Evolutionary conservation across 2,888 invertebrate genomes (phyloP).

Genomic region (Dromius quadrimaculatus): DNA sequence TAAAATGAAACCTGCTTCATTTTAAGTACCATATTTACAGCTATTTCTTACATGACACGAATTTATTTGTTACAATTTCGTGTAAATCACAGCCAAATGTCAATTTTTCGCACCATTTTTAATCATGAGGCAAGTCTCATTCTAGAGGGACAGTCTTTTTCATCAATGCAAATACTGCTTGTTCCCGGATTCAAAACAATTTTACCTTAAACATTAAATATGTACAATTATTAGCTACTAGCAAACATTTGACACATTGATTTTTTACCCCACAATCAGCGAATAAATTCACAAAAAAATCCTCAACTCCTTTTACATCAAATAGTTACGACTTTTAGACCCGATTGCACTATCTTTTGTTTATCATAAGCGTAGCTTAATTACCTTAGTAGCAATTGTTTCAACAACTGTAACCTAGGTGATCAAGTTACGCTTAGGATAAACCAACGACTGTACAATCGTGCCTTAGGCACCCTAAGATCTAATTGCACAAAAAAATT

Average conservation of each 20-base stretch:
- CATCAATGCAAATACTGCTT: slow-evolving; percentile 33
- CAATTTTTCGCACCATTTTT: slow-evolving; percentile 39
- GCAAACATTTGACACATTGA: slow-evolving; percentile 42
- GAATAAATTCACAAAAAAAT: no score
- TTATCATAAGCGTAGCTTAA: no score
- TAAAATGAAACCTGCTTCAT: slow-evolving; percentile 43
- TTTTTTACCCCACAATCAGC: slow-evolving; percentile 25
- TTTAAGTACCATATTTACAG: slow-evolving; percentile 44
- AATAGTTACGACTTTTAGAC: no score
- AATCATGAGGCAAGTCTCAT: slow-evolving; percentile 43
- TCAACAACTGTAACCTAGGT: no score
- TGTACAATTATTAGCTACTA: slow-evolving; percentile 41
- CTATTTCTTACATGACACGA: slow-evolving; percentile 39
- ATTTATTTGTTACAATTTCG: slow-evolving; percentile 15
- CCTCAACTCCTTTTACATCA: no score
- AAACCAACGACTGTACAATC: no score
- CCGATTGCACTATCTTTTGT: no score
- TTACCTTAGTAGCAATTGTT: no score
- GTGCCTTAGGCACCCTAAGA: no score
- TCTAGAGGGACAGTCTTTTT: slow-evolving; percentile 29
- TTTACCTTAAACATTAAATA: slow-evolving; percentile 40
- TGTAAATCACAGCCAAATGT: slow-evolving; percentile 45
- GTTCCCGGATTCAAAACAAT: slow-evolving; percentile 27
- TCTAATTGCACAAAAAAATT: no score
- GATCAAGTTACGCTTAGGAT: no score